phyloP scores from a whole-genome alignment of 2,888 invertebrate species.

The Sesia bembeciformis region DNA sequence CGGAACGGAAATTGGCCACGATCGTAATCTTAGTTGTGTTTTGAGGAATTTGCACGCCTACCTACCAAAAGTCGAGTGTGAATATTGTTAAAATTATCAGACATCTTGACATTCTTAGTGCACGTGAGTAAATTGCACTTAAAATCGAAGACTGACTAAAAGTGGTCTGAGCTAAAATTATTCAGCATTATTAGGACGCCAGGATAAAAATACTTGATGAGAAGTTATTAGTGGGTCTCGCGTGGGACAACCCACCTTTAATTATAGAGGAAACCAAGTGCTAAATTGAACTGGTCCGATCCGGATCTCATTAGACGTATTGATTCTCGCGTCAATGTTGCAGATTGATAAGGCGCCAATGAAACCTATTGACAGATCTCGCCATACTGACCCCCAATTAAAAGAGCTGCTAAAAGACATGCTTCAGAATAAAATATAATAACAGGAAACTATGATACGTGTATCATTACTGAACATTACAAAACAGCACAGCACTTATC shows the following conservation, averaged over 20 bases:
- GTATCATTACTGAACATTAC: slow-evolving; percentile 22
- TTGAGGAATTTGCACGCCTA: slow-evolving; percentile 15
- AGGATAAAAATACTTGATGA: slow-evolving; percentile 48
- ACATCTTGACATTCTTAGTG: slow-evolving; percentile 7
- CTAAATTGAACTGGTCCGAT: slow-evolving; percentile 33
- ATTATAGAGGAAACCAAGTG: slow-evolving; percentile 35
- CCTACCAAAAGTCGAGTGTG: slow-evolving; percentile 14
- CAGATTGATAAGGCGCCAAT: slow-evolving; percentile 42
- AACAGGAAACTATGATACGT: slow-evolving; percentile 19
- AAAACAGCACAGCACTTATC: slow-evolving; percentile 38
- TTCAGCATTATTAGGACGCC: slow-evolving; percentile 49
- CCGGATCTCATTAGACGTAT: slow-evolving; percentile 29
- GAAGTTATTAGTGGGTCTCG: slow-evolving; percentile 34
- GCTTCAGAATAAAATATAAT: background rate
- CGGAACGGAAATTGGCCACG: background rate
- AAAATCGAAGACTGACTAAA: slow-evolving; percentile 30
- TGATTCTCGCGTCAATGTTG: slow-evolving; percentile 23
- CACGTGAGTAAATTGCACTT: slow-evolving; percentile 34
- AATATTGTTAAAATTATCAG: slow-evolving; percentile 11
- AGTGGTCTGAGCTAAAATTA: slow-evolving; percentile 36
- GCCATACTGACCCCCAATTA: slow-evolving; percentile 29
- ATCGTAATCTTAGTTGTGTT: background rate
- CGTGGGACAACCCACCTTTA: slow-evolving; percentile 59
- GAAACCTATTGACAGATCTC: slow-evolving; percentile 21
- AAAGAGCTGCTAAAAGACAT: slow-evolving; percentile 17